Evolutionary conservation across 1,140 invertebrate genomes (phyloP), one percentile per base, ranked within the genome.

Genomic region (Aplysia californica): DNA sequence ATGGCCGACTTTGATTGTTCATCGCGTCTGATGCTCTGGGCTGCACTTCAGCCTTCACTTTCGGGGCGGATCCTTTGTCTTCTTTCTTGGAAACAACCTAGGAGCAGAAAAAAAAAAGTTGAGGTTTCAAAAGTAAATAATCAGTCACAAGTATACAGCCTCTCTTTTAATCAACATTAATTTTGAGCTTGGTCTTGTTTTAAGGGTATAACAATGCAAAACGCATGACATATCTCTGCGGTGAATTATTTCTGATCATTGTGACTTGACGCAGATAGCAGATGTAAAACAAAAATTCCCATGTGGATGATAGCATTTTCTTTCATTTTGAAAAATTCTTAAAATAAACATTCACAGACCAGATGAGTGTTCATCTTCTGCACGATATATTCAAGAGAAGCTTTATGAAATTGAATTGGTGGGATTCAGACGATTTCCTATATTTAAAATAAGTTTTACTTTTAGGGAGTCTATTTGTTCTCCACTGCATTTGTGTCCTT

Each of bases 81-180:
- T 70, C 68, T 44, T 70, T 70, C 50, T 58, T 70, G 26, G 68
- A 55, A 23, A 70, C 58, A 18, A 70, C 68, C 68, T 65, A 21
- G 33, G 29, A n/a, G 50, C 39, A 38, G 23, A 15, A 20, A 61
- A 15, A 10, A 61, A 10, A 10, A 61, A 61, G n/a, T n/a, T n/a
- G n/a, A n/a, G n/a, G n/a, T n/a, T n/a, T 61, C 6, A 61, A 6
- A 15, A 15, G 6, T 61, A 61, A 10, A 61, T 26, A 61, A 61
- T 15, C 10, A 6, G 20, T n/a, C 29, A 61, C 20, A 10, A 61
- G 29, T 6, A 6, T 26, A 15, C 20, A n/a, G 6, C 10, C 20
- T 10, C 6, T 61, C 10, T 10, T 29, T 61, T n/a, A 10, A 61
- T 6, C 6, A 26, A 10, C 29, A 15, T 15, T 61, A 61, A 6